Evolutionary conservation across 2,113 vertebrate species (phyloP).

Genomic region (Hiodon alosoides): DNA sequence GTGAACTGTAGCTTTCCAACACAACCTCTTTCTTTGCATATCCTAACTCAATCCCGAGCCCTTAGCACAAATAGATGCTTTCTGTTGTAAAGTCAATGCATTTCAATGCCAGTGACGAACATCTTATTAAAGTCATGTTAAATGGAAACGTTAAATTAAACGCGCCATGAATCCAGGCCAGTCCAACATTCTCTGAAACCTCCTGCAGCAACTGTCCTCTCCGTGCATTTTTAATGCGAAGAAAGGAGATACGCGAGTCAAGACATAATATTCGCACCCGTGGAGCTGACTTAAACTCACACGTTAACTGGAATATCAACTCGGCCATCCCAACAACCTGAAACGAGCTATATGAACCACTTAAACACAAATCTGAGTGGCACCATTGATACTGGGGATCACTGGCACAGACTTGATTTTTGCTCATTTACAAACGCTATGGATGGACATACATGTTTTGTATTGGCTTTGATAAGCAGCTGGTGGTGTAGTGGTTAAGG

Average conservation of each 20-base stretch:
- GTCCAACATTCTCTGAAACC: background rate
- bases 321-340: background rate
- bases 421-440: no score
- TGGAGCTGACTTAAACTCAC: no score
- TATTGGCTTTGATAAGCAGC: no score
- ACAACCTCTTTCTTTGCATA: no score
- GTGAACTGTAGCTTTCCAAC: background rate
- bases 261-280: background rate
- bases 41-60: background rate
- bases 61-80: background rate
- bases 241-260: background rate
- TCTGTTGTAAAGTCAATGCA: background rate
- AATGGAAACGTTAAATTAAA: background rate
- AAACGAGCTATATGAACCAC: background rate
- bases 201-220: background rate
- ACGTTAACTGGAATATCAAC: background rate
- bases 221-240: constrained; percentile 10
- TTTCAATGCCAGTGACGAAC: background rate
- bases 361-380: background rate
- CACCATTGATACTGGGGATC: background rate
- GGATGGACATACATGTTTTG: no score
- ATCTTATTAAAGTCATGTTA: no score
- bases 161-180: background rate
- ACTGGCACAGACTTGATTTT: no score
- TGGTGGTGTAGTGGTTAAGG: no score